Conservation (phyloP, 2,797 vertebrate genomes). For the Labeo calbasu region DNA sequence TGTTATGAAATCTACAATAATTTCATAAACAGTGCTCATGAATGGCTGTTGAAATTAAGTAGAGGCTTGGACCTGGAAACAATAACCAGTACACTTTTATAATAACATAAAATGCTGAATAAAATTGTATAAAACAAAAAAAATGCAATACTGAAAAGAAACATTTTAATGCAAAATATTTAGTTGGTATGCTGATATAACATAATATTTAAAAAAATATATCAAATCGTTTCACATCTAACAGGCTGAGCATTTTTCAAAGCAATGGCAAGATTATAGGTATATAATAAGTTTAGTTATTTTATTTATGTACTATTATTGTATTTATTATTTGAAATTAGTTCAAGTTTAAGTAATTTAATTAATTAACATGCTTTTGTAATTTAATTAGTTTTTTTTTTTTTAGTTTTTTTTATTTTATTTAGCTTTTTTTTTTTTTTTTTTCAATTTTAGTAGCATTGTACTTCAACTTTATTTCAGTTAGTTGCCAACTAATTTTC, state of each 20-base stretch:
- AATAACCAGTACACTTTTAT: too few relatives aligned
- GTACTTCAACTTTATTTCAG: neutral
- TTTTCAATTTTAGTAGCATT: neutral
- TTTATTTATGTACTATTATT: neutral
- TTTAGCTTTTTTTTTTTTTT: neutral
- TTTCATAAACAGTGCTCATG: neutral
- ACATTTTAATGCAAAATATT: neutral
- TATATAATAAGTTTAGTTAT: neutral
- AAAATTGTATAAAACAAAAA: neutral
- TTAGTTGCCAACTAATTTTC: neutral
- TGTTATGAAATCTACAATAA: neutral
- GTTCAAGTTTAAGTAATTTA: fast-evolving
- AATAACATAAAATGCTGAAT: neutral
- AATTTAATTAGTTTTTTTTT: neutral
- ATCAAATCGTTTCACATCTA: too few relatives aligned
- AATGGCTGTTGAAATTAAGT: neutral
- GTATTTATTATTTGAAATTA: neutral
- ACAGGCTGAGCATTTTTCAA: too few relatives aligned
- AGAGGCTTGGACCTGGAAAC: neutral
- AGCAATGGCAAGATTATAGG: neutral
- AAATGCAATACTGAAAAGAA: neutral
- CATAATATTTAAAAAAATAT: too few relatives aligned
- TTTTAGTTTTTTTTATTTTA: neutral
- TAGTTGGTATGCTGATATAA: neutral
- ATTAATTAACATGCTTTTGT: neutral